These are phyloP conservation scores for Orius insidiosus DNA, from an alignment of 1,140 invertebrate genomes.

Conservation along the genomic window DNA sequence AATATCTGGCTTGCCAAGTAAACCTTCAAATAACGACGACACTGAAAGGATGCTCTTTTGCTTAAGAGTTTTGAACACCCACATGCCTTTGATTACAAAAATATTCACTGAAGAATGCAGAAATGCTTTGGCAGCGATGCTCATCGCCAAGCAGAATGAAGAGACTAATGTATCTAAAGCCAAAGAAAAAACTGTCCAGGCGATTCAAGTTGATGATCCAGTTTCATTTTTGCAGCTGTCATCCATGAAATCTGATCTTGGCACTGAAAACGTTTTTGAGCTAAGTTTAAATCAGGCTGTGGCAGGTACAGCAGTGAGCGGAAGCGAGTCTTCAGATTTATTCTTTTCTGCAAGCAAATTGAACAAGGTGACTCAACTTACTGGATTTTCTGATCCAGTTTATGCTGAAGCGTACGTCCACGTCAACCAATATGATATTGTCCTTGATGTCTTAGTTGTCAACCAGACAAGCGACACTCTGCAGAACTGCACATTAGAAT, in stretches of 20 bases:
- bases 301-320: slow-evolving; percentile 11
- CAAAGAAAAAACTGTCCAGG: slow-evolving; percentile 50
- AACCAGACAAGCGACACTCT: slow-evolving; percentile 96
- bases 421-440: slow-evolving; percentile 98
- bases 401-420: slow-evolving; percentile 98
- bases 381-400: slow-evolving; percentile 98
- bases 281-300: slow-evolving; percentile 83
- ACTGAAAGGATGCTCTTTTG: slow-evolving; percentile 78
- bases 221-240: slow-evolving; percentile 73
- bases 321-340: slow-evolving; percentile 13
- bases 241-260: slow-evolving; percentile 44
- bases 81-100: slow-evolving; percentile 44
- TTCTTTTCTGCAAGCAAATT: slow-evolving; percentile 38
- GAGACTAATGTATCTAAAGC: slow-evolving; percentile 34
- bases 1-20: slow-evolving; percentile 42
- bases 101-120: slow-evolving; percentile 69
- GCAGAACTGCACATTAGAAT: slow-evolving; percentile 93
- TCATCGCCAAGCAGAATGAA: slow-evolving; percentile 63
- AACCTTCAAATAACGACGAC: slow-evolving; percentile 89
- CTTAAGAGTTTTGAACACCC: slow-evolving; percentile 57
- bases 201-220: slow-evolving; percentile 72
- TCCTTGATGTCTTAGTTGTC: slow-evolving; percentile 90
- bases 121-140: slow-evolving; percentile 66
- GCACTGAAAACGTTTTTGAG: slow-evolving; percentile 82
- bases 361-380: slow-evolving; percentile 91